Evolutionary conservation across 2,888 invertebrate genomes (phyloP), one percentile per base, ranked within the genome.

Genomic region (Apodemia zela): DNA sequence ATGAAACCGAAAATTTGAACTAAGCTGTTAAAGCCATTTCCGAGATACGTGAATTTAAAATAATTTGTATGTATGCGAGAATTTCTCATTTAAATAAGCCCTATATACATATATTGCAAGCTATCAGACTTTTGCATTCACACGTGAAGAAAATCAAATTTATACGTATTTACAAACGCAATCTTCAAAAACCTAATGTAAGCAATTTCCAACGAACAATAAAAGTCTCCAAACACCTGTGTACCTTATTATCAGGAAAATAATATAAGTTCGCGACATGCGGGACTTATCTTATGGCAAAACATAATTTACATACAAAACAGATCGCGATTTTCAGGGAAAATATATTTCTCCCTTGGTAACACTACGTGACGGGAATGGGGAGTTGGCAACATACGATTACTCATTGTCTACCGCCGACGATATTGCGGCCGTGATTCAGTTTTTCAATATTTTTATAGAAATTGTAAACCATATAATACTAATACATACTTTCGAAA

Each of bases 301-400:
- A 83, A 84, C 85, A 81, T 86, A 87, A 89, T 88, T 88, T 83
- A 79, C 89, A 89, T 89, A 87, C 78, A 84, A 79, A 87, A 76
- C 78, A 80, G 80, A 78, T 79, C 79, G 80, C 80, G 81, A 82
- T 83, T 85, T 82, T 77, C 74, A 75, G 75, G 75, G 76, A 78
- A 79, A 70, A 87, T 84, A 86, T 88, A 87, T 88, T 76, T 78
- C 81, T 87, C 88, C 87, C 89, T 75, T 81, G 87, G 82, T 80
- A 84, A 81, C 84, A 78, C 79, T 85, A 87, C 88, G 89, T 88
- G 89, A 80, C 71, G 71, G 51, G 87, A 82, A 84, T 87, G 73
- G 75, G 72, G 64, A 61, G 72, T 68, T 76, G 75, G 77, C 75
- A 79, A 73, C 75, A 72, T 71, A 78, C 78, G 78, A 79, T 81